phyloP scores from a whole-genome alignment of 2,797 vertebrate species.

The Podarcis siculus region DNA sequence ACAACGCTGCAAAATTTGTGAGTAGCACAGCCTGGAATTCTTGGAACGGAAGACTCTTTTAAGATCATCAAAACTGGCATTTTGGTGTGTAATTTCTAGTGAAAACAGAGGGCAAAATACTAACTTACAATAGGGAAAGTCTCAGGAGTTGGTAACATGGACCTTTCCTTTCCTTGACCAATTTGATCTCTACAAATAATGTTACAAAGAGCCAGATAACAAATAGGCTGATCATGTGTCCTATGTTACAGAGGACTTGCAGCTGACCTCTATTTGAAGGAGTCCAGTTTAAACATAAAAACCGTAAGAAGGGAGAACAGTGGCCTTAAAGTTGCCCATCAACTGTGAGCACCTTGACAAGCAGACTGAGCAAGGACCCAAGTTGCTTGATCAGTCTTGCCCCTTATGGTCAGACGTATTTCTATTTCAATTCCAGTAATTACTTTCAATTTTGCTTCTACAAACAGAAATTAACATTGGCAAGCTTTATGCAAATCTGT shows the following conservation, averaged over 20 bases:
- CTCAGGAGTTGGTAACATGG: not conserved
- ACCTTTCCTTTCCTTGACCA: not conserved
- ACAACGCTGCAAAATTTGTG: not conserved
- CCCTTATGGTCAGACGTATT: not conserved
- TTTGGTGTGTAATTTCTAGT: not conserved
- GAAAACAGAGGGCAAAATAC: not conserved
- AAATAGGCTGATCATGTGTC: not conserved
- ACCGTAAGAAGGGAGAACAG: not conserved
- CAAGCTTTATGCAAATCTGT: not conserved
- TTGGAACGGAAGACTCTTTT: not conserved
- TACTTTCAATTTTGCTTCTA: not conserved
- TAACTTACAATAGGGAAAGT: not conserved
- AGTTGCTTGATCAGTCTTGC: not conserved
- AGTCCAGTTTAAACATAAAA: not conserved
- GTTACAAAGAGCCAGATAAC: not conserved
- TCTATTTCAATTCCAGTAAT: not conserved
- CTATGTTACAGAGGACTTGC: not conserved
- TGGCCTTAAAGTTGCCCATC: not conserved
- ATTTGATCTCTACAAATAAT: not conserved
- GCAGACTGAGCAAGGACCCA: not conserved
- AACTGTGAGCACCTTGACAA: not conserved
- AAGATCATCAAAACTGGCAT: not conserved
- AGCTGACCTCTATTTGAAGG: not conserved
- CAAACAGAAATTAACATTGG: not conserved
- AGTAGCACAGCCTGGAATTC: slow-evolving; percentile 25